Conservation (phyloP, 1,140 invertebrate genomes). For the Bombus cullumanus region DNA sequence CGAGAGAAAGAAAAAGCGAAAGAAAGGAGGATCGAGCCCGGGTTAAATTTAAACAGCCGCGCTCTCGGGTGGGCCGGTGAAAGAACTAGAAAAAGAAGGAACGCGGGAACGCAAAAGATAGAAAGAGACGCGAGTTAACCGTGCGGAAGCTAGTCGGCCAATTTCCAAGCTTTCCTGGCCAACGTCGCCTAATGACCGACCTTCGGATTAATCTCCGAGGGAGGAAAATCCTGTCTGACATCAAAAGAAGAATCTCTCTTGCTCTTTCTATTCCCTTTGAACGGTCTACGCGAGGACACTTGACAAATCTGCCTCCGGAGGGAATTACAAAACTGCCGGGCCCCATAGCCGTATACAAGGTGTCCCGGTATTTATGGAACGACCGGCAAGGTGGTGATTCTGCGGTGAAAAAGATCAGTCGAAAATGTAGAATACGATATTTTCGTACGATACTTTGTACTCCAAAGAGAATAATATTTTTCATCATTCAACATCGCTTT, state of each 20-base stretch:
- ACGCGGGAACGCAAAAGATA: background rate
- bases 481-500: too few relatives aligned
- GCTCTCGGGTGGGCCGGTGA: background rate
- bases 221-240: constrained; percentile 36
- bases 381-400: too few relatives aligned
- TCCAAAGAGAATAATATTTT: too few relatives aligned
- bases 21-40: constrained; percentile 33
- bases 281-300: constrained; percentile 27
- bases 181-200: constrained; percentile 20
- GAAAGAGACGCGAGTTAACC: background rate
- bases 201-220: constrained; percentile 22
- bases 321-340: constrained; percentile 52
- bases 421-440: too few relatives aligned
- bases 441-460: too few relatives aligned
- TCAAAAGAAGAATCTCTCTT: background rate
- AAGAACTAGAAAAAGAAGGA: background rate
- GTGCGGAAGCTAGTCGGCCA: constrained; percentile 13
- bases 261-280: background rate
- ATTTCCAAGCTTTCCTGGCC: constrained; percentile 1
- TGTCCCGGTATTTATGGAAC: background rate
- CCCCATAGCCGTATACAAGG: background rate
- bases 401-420: too few relatives aligned
- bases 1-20: constrained; percentile 35
- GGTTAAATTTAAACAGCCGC: constrained; percentile 33
- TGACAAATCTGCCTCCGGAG: constrained; percentile 29